These are phyloP conservation scores for Taenaris catops DNA, from an alignment of 2,888 invertebrate species.

Conservation along the genomic window DNA sequence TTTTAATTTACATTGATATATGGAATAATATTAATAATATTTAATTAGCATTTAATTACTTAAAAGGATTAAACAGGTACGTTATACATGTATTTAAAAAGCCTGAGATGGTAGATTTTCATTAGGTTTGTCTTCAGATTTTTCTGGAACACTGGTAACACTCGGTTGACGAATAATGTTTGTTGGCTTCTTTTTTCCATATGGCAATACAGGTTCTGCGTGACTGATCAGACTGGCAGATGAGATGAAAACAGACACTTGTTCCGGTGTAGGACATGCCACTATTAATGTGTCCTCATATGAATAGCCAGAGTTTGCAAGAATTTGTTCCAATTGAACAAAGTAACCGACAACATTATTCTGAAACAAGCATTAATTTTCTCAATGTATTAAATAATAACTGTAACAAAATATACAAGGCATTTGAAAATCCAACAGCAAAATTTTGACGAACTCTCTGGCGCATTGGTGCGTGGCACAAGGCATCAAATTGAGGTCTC, in stretches of 20 bases:
- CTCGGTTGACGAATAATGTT: conserved; percentile 51
- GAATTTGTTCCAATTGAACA: conserved; percentile 89
- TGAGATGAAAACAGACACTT: conserved; percentile 92
- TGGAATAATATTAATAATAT: conserved; percentile 22
- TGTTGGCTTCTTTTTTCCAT: conserved; percentile 56
- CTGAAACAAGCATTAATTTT: conserved; percentile 74
- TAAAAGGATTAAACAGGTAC: too few relatives aligned
- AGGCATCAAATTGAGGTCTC: too few relatives aligned
- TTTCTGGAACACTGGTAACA: conserved; percentile 49
- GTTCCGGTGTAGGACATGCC: conserved; percentile 95
- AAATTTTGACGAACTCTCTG: too few relatives aligned
- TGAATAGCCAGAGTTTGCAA: conserved; percentile 87
- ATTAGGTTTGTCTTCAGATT: conserved; percentile 23
- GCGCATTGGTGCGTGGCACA: too few relatives aligned
- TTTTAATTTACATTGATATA: conserved; percentile 30
- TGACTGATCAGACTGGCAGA: conserved; percentile 85
- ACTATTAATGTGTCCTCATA: conserved; percentile 91
- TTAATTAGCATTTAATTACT: conserved; percentile 1
- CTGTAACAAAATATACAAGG: too few relatives aligned
- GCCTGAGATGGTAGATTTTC: conserved; percentile 3
- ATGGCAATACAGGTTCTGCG: conserved; percentile 62
- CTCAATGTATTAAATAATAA: too few relatives aligned
- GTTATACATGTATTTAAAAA: not conserved
- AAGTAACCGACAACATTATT: conserved; percentile 94
- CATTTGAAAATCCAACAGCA: too few relatives aligned